Percentiles rank a stretch among this genome's conserved stretches.
Evolutionary conservation across 2,113 vertebrate genomes (phyloP).

Genomic region (Calyptomena viridis): DNA sequence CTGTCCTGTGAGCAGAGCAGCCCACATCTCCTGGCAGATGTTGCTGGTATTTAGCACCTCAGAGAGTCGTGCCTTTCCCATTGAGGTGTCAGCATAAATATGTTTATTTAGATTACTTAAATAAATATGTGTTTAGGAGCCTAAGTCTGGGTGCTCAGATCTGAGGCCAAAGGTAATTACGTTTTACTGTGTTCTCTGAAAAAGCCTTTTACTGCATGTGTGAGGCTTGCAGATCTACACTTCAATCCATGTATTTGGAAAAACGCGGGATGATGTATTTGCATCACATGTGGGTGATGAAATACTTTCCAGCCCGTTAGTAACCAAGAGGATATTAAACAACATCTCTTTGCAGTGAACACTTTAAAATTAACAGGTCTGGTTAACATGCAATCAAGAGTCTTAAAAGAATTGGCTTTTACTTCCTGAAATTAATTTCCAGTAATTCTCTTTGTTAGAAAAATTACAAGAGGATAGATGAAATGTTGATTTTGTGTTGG

Average conservation of each 20-base stretch:
- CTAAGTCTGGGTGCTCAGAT: conserved; percentile 41
- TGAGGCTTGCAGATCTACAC: conserved; percentile 45
- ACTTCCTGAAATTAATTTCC: conserved; percentile 3
- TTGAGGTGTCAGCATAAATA: conserved; percentile 57
- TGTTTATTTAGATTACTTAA: conserved; percentile 65
- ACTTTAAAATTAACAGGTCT: conserved; percentile 30
- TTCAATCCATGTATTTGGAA: conserved; percentile 44
- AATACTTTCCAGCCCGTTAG: conserved; percentile 60
- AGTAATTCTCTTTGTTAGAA: not conserved
- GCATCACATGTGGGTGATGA: conserved; percentile 60
- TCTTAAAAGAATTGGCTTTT: conserved; percentile 12
- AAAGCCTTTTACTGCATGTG: conserved; percentile 28
- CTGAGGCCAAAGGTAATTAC: conserved; percentile 58
- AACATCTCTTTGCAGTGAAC: conserved; percentile 23
- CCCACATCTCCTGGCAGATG: not conserved
- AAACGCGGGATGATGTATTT: conserved; percentile 50
- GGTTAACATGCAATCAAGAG: not conserved
- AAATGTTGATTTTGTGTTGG: not conserved
- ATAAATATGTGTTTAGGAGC: conserved; percentile 63
- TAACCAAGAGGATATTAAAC: conserved; percentile 61
- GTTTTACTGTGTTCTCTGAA: conserved; percentile 36
- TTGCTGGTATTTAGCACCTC: conserved; percentile 26
- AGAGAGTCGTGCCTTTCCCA: conserved; percentile 24
- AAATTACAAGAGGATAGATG: not conserved
- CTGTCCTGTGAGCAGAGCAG: not conserved